phyloP scores from a whole-genome alignment of 2,113 vertebrate species.

The Gallinago undulata region DNA sequence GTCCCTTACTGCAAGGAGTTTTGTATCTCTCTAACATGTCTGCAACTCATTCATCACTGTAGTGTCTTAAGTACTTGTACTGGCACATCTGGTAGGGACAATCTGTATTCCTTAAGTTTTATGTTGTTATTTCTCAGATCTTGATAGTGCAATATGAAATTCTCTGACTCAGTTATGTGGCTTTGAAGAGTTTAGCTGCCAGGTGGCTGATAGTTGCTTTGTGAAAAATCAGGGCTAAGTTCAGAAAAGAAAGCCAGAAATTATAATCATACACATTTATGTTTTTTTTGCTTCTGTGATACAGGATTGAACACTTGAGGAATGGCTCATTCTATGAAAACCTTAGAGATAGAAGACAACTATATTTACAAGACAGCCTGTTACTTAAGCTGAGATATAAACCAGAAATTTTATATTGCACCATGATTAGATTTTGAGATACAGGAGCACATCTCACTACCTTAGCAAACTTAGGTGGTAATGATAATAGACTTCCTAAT shows the following conservation, averaged over 20 bases:
- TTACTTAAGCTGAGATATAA: background rate
- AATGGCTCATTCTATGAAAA: background rate
- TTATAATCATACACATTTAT: rapidly evolving
- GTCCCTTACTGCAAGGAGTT: background rate
- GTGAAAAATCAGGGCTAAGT: background rate
- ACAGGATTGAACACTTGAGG: background rate
- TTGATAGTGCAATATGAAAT: background rate
- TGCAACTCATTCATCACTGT: background rate
- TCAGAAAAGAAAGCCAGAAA: background rate
- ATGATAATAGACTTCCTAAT: background rate
- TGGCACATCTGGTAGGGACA: background rate
- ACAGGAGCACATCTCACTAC: background rate
- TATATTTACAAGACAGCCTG: background rate
- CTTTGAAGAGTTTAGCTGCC: background rate
- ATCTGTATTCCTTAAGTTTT: background rate
- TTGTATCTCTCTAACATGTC: background rate
- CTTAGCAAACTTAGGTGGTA: background rate
- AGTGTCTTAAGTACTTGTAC: background rate
- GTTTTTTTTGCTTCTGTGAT: background rate
- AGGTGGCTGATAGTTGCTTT: background rate
- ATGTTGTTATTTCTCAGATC: background rate
- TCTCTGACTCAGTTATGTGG: background rate
- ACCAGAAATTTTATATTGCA: background rate
- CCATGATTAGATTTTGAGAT: background rate
- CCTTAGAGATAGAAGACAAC: background rate